Conservation (phyloP, 2,888 invertebrate species). For the Urechis unicinctus region DNA sequence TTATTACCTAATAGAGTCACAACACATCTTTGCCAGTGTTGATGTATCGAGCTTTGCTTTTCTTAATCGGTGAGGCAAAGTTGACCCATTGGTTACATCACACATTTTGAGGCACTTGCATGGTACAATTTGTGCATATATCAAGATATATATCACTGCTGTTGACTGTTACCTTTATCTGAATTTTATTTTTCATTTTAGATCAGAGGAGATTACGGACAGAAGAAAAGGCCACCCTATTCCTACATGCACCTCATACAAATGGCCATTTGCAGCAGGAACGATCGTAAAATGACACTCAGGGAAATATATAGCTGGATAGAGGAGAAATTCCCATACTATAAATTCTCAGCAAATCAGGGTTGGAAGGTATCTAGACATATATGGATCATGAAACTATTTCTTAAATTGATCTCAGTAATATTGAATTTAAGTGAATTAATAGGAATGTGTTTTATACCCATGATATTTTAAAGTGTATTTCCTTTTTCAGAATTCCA, state of each 20-base stretch:
- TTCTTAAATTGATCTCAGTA: background rate
- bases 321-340: constrained; percentile 40
- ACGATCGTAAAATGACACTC: constrained; percentile 37
- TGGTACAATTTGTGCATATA: no score
- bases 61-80: no score
- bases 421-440: background rate
- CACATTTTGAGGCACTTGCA: no score
- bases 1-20: no score
- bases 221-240: constrained; percentile 33
- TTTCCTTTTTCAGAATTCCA: constrained; percentile 21
- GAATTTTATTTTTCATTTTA: constrained; percentile 10
- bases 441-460: background rate
- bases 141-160: no score
- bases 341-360: constrained; percentile 33
- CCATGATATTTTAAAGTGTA: background rate
- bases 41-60: no score
- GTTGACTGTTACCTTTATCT: no score
- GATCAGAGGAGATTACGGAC: constrained; percentile 32
- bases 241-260: constrained; percentile 44
- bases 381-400: no score
- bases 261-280: constrained; percentile 36
- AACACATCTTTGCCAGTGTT: no score
- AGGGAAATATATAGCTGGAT: constrained; percentile 44
- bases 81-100: no score
- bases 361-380: constrained; percentile 47